Evolutionary conservation across 2,113 vertebrate genomes (phyloP), one percentile per base, ranked within the genome.

Genomic region (Microtus richardsoni): DNA sequence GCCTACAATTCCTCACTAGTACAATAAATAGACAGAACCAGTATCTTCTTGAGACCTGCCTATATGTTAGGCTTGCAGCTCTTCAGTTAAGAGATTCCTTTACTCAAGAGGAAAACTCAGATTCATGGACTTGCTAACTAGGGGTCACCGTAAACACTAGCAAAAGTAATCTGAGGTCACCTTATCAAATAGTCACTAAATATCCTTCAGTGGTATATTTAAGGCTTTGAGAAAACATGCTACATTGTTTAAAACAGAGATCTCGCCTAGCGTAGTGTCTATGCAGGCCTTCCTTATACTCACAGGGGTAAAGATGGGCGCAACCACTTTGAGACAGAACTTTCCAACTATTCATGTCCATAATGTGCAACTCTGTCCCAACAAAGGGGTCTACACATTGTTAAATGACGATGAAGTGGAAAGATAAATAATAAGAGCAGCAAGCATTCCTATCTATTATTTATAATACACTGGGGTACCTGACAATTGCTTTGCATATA

Each of bases 61-160:
- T 83, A 36, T 60, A 95, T 64, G 12, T 9, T 82, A 49, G n/a
- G n/a, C 16, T 33, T 78, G 39, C 90, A 92, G 54, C 47, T 90
- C 74, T 89, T 33, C 60, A 41, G 49, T 33, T 88, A 90, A 73
- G 47, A 39, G 12, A 93, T 58, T 75, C 80, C 4, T 87, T 52
- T 66, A 47, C 78, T 73, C 39, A 87, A 91, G 28, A 90, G 52
- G 84, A 93, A 87, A 90, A 85, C 49, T 82, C 22, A 82, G 92
- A 94, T 30, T 58, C 16, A 71, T 58, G 58, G 7, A 77, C 85
- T 64, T 92, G 26, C 71, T 80, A 44, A 47, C 14, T 41, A 36
- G 16, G 52, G n/a, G 71, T 84, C 19, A n/a, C 6, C 47, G 30
- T 66, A 94, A 75, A 91, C 3, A 73, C 92, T 58, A 82, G 24